Base-by-base conservation (phyloP, 2,888 invertebrate species). In the Macropis europaea region DNA sequence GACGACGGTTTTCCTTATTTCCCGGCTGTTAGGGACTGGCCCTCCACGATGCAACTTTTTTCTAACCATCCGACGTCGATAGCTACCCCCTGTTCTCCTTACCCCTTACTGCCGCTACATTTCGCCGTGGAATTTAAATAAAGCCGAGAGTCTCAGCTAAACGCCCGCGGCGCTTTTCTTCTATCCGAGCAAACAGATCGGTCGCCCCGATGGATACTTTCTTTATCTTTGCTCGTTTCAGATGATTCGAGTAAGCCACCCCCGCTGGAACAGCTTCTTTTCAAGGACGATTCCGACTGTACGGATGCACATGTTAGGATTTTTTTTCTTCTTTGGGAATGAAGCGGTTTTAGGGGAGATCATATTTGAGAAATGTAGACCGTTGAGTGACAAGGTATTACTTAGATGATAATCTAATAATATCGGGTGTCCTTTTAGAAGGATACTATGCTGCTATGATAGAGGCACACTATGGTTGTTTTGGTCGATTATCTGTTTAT, bases 41-140 rank as follows among this genome's bases (percentile, higher is more conserved):
- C 50, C 34, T 34, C 34, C 50, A 64, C 52, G 61, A 59, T 54
- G 70, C 64, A 45, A 52, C 52, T 70, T 70, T 77, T 74, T 76
- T 52, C 40, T n/a, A n/a, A n/a, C n/a, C n/a, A n/a, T n/a, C 50
- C 56, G 43, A 17, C 64, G 36, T 40, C 60, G 62, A 66, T 69
- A 68, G 36, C 57, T 61, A 45, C 40, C 30, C 17, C 36, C 26
- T 60, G 32, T 56, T 59, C 62, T 11, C 66, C 32, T 30, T 26
- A 28, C 7, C 15, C 28, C 26, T 30, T 38, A 24, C 62, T 42
- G n/a, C 13, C 60, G 13, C 53, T 76, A 81, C 74, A 84, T 86
- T 84, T 79, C 82, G 61, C 63, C 61, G 68, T 78, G 83, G 84
- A 86, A 86, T 88, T 86, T 85, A 84, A 88, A 88, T 87, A 87